Percentiles rank a stretch among this genome's conserved stretches.
These are phyloP conservation scores for Chelonus formosanus DNA, from an alignment of 2,888 invertebrate species.

Conservation along the genomic window DNA sequence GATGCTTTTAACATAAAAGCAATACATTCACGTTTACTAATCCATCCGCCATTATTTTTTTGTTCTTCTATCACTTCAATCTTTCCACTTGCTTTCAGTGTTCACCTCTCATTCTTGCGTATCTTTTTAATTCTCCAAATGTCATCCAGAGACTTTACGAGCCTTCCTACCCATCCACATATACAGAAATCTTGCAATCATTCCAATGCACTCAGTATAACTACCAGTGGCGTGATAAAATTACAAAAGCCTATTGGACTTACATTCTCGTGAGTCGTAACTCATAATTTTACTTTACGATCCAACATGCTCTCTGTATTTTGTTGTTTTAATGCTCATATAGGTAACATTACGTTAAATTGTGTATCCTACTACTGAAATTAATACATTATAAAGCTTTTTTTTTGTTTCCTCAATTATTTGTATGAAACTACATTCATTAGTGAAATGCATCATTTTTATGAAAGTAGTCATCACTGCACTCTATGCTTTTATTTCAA, in stretches of 20 bases:
- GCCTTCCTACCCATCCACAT: not conserved
- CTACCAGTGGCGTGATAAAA: constrained; percentile 47
- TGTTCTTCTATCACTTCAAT: constrained; percentile 18
- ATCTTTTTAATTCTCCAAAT: constrained; percentile 17
- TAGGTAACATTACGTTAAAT: not conserved
- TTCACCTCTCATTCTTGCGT: not conserved
- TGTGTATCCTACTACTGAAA: too few species aligned
- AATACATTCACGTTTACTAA: constrained; percentile 9
- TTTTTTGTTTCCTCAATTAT: too few species aligned
- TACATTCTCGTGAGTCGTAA: constrained; percentile 52
- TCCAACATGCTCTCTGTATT: constrained; percentile 25
- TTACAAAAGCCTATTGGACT: constrained; percentile 51
- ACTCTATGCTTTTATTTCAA: too few species aligned
- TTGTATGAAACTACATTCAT: too few species aligned
- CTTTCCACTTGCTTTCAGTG: constrained; percentile 8
- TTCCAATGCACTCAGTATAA: constrained; percentile 22
- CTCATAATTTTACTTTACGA: constrained; percentile 57
- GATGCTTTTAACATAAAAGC: constrained; percentile 19
- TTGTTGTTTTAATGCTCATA: not conserved
- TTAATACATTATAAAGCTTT: too few species aligned
- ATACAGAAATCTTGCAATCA: constrained; percentile 33
- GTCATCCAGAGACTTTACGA: constrained; percentile 8
- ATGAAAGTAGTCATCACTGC: too few species aligned
- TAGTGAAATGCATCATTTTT: too few species aligned
- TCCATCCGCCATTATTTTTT: constrained; percentile 16